Percentiles rank a stretch among this genome's conserved stretches.
Conservation (phyloP, 2,797 vertebrate species). For the Oreonectes daqikongensis region DNA sequence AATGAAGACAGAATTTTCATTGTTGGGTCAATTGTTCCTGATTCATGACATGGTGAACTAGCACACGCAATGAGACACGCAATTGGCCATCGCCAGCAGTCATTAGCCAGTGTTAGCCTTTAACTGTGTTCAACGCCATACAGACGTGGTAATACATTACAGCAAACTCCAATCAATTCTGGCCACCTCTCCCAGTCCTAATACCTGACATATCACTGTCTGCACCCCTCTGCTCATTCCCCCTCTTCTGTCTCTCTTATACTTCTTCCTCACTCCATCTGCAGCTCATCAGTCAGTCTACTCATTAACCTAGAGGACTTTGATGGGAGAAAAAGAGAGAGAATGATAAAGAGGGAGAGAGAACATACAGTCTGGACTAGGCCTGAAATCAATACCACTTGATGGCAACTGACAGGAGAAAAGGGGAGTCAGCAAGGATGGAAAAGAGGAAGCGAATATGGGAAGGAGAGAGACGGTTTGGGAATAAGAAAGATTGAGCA, state of each 20-base stretch:
- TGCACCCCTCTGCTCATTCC: slow-evolving; percentile 26
- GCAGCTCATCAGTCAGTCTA: slow-evolving; percentile 60
- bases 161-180: slow-evolving; percentile 44
- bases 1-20: too few relatives aligned
- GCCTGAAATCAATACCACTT: slow-evolving; percentile 54
- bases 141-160: slow-evolving; percentile 48
- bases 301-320: slow-evolving; percentile 68
- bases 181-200: slow-evolving; percentile 23
- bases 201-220: slow-evolving; percentile 50
- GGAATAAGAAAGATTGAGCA: slow-evolving; percentile 30
- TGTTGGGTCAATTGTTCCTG: too few relatives aligned
- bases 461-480: background rate
- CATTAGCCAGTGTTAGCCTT: slow-evolving; percentile 25
- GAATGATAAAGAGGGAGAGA: slow-evolving; percentile 15
- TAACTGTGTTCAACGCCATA: slow-evolving; percentile 21
- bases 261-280: slow-evolving; percentile 32
- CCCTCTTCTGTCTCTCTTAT: too few relatives aligned
- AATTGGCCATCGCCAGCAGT: slow-evolving; percentile 42
- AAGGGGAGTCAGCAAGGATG: background rate
- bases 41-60: background rate
- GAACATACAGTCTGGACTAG: slow-evolving; percentile 16
- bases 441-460: slow-evolving; percentile 23
- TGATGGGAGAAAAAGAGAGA: slow-evolving; percentile 63
- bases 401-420: slow-evolving; percentile 27
- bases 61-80: slow-evolving; percentile 11